Percentiles rank a stretch among this genome's conserved stretches.
These are phyloP conservation scores for Jacana jacana DNA, from an alignment of 2,113 vertebrate species.

Conservation along the genomic window DNA sequence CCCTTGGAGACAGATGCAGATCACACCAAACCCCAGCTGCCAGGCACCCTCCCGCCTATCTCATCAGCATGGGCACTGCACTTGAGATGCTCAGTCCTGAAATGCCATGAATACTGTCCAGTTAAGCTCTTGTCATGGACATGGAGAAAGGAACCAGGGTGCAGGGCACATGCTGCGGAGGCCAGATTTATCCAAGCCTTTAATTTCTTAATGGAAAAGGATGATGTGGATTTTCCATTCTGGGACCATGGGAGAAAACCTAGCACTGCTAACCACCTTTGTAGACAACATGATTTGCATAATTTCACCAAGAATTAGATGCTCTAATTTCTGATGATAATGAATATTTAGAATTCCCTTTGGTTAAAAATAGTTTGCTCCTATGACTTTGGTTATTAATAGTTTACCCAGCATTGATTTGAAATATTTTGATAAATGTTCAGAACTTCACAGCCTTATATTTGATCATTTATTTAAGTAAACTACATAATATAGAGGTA, in stretches of 20 bases:
- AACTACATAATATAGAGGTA: neutral
- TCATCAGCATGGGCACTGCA: neutral
- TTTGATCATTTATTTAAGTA: slow-evolving; percentile 35
- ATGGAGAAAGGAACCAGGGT: neutral
- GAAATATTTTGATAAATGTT: neutral
- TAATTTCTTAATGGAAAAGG: neutral
- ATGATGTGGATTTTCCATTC: neutral
- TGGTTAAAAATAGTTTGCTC: neutral
- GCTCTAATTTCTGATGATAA: neutral
- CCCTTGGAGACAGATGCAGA: neutral
- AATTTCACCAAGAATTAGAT: neutral
- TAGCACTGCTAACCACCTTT: neutral
- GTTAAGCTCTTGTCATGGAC: neutral
- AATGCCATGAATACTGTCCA: neutral
- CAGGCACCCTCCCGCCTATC: neutral
- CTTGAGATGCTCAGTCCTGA: neutral
- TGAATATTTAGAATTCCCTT: neutral
- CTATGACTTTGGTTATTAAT: slow-evolving; percentile 1
- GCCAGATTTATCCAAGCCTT: neutral
- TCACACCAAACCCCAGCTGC: neutral
- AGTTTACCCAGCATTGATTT: neutral
- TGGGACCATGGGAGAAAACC: neutral
- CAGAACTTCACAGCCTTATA: neutral
- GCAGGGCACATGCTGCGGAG: neutral
- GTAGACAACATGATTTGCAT: neutral